Conservation (phyloP, 2,113 vertebrate genomes). For the Solea solea region DNA sequence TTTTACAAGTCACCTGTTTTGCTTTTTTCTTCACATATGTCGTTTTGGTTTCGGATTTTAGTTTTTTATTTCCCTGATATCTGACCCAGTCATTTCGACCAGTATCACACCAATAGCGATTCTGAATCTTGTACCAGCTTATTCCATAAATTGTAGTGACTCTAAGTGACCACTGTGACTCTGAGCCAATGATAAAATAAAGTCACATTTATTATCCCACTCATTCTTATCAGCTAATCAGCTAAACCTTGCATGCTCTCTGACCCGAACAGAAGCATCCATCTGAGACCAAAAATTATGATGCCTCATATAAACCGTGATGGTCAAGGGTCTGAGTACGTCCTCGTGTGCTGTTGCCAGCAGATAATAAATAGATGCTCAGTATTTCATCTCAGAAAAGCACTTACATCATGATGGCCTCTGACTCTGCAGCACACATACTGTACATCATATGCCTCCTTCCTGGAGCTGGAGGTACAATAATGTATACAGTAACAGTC, state of each 20-base stretch:
- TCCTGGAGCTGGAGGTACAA: conserved; percentile 44
- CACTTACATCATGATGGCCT: conserved; percentile 46
- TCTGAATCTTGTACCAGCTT: too few relatives aligned
- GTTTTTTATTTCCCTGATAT: too few relatives aligned
- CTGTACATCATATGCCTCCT: conserved; percentile 32
- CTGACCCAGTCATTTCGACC: too few relatives aligned
- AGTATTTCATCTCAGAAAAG: conserved; percentile 50
- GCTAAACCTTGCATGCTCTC: conserved; percentile 20
- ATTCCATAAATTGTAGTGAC: too few relatives aligned
- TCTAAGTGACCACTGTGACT: conserved; percentile 21
- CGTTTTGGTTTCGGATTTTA: too few relatives aligned
- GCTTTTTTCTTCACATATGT: too few relatives aligned
- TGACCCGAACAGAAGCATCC: conserved; percentile 38
- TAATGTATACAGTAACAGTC: conserved; percentile 41
- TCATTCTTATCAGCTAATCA: conserved; percentile 56
- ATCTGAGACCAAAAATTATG: conserved; percentile 47
- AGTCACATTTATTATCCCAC: conserved; percentile 29
- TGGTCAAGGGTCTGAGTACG: conserved; percentile 32
- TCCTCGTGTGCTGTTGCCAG: conserved; percentile 50
- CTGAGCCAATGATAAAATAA: conserved; percentile 35
- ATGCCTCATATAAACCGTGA: conserved; percentile 49
- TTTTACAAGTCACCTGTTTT: too few relatives aligned
- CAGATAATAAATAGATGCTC: conserved; percentile 58
- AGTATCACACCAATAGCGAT: too few relatives aligned
- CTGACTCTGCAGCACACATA: conserved; percentile 10